A percentile compares a stretch with the other conserved stretches of the same genome.
phyloP scores from a whole-genome alignment of 2,888 invertebrate species.

The Lottia gigantea region DNA sequence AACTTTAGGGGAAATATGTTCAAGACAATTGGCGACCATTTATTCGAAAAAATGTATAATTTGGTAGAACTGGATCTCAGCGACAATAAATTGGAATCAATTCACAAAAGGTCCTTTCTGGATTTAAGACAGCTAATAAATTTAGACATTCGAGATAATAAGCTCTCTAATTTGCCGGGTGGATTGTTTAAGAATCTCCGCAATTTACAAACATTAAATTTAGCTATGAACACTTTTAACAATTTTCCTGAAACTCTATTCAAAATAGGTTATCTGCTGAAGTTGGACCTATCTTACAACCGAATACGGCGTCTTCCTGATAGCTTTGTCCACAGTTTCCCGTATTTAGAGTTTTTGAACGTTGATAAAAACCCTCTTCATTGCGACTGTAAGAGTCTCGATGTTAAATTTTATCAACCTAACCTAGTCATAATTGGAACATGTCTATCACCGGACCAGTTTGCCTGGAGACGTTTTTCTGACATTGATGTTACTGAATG shows the following conservation, averaged over 20 bases:
- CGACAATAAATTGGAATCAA: slow-evolving; percentile 23
- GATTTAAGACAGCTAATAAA: slow-evolving; percentile 20
- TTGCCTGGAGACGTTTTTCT: slow-evolving; percentile 12
- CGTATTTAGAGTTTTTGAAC: slow-evolving; percentile 18
- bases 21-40: slow-evolving; percentile 9
- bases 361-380: slow-evolving; percentile 25
- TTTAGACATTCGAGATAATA: slow-evolving; percentile 24
- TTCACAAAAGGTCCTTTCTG: slow-evolving; percentile 19
- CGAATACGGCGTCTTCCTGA: slow-evolving; percentile 21
- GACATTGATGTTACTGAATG: background rate
- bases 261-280: slow-evolving; percentile 14
- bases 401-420: slow-evolving; percentile 17
- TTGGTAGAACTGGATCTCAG: slow-evolving; percentile 26
- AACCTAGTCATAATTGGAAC: slow-evolving; percentile 19
- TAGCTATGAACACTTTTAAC: slow-evolving; percentile 23
- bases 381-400: slow-evolving; percentile 28
- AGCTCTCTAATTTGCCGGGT: slow-evolving; percentile 21
- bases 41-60: slow-evolving; percentile 13
- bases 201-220: slow-evolving; percentile 20
- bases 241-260: slow-evolving; percentile 22
- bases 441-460: slow-evolving; percentile 21
- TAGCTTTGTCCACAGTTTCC: slow-evolving; percentile 18
- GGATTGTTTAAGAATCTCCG: slow-evolving; percentile 18
- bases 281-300: slow-evolving; percentile 26
- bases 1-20: slow-evolving; percentile 25